phyloP scores from a whole-genome alignment of 2,113 vertebrate genomes.

The Phaethon lepturus region DNA sequence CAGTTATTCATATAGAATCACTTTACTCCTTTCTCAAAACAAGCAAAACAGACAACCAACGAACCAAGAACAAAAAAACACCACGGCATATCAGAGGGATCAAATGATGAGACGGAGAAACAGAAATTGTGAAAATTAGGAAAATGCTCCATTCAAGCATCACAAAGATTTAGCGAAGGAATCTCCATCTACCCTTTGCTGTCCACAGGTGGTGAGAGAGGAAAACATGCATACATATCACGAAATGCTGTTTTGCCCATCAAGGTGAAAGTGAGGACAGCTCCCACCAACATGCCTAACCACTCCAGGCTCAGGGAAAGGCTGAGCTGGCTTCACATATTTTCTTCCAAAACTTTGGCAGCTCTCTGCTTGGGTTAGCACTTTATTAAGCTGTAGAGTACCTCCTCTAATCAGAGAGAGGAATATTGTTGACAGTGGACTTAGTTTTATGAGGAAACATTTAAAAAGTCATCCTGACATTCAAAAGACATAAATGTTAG shows the following conservation, averaged over 20 bases:
- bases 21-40: not conserved
- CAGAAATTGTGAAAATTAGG: not conserved
- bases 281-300: not conserved
- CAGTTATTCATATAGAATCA: not conserved
- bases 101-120: not conserved
- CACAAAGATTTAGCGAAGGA: not conserved
- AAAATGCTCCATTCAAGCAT: not conserved
- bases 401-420: conserved; percentile 14
- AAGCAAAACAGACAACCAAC: not conserved
- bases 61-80: not conserved
- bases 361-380: not conserved
- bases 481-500: conserved; percentile 62
- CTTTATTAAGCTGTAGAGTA: conserved; percentile 40
- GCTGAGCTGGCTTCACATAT: not conserved
- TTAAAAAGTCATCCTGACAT: conserved; percentile 51
- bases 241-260: not conserved
- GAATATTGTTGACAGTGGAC: conserved; percentile 52
- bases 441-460: conserved; percentile 55
- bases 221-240: not conserved
- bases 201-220: not conserved
- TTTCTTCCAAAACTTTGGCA: not conserved
- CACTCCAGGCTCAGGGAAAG: not conserved
- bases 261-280: not conserved
- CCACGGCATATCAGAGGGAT: not conserved
- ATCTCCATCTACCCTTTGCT: not conserved